phyloP scores from a whole-genome alignment of 2,113 vertebrate genomes.

The Gracilinanus agilis region DNA sequence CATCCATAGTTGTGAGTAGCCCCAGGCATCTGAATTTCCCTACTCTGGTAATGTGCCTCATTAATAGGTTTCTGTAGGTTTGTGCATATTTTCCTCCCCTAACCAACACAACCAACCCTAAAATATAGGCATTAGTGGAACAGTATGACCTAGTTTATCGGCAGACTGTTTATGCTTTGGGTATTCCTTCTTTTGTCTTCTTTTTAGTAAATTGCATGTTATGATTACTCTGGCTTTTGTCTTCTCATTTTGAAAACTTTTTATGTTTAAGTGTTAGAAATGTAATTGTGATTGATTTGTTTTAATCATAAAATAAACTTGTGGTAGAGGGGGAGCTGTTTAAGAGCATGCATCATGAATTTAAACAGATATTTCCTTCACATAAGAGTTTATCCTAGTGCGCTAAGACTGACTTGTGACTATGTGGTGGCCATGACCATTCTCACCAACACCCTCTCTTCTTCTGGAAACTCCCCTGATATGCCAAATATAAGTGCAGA shows the following conservation, averaged over 20 bases:
- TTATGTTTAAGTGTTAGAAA: neutral
- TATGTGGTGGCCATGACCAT: neutral
- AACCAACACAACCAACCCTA: too few species aligned
- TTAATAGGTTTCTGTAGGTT: too few species aligned
- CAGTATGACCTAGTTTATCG: neutral
- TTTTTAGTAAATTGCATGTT: neutral
- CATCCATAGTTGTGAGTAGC: too few species aligned
- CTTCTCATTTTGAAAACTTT: neutral
- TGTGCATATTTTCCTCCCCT: too few species aligned
- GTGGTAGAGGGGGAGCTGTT: neutral
- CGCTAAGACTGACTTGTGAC: neutral
- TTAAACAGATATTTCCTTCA: neutral
- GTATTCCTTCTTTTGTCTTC: neutral
- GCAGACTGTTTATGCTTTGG: neutral
- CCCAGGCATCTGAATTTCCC: too few species aligned
- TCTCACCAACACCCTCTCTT: neutral
- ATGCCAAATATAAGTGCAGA: neutral
- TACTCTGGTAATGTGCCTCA: too few species aligned
- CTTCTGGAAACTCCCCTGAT: neutral
- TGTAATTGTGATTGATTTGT: neutral
- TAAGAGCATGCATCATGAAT: neutral
- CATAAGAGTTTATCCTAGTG: neutral
- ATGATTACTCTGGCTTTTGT: neutral
- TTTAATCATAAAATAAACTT: neutral
- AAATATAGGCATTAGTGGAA: too few species aligned